Evolutionary conservation across 2,888 invertebrate species (phyloP), one percentile per base, ranked within the genome.

Genomic region (Sinhomidia bicolor): DNA sequence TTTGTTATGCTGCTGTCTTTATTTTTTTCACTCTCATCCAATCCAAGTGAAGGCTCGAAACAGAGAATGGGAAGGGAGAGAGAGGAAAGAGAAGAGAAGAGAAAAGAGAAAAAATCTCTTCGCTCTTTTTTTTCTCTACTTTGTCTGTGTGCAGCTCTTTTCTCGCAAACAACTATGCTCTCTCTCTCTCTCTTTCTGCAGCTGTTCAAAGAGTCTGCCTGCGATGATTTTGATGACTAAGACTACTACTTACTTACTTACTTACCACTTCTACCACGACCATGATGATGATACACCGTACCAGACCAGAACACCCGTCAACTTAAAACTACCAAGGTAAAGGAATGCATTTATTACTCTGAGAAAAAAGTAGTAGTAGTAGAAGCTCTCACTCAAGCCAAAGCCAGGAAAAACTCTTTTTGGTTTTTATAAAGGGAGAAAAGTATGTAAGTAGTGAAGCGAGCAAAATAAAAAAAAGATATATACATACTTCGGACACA

Each of bases 201-300:
- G 10, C 14, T 62, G 2, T 23, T 14, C 47, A 47, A 23, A 74
- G 74, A 74, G 44, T 4, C 20, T 71, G 41, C 17, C 20, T 71
- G 41, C 17, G 47, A 74, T 47, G 47, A 26, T 74, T 74, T 74
- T 47, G 47, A 74, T 47, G 74, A 74, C n/a, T 41, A 74, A 4
- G 74, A 26, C 26, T n/a, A 29, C 26, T 26, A 47, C 10, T 10
- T 14, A 10, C n/a, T n/a, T n/a, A n/a, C n/a, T n/a, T 7, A 47
- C 14, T 47, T n/a, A 47, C 14, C 10, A 47, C 47, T 47, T n/a
- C 2, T 2, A 29, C 10, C 12, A 62, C 1, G 26, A 14, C 29
- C 17, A 68, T 71, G 41, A 71, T 71, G 71, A 12, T 60, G 60
- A 60, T 26, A 26, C n/a, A 36, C 7, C 4, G 7, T 44, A 41